Evolutionary conservation across 2,113 vertebrate genomes (phyloP).

Genomic region (Colinus virginianus): DNA sequence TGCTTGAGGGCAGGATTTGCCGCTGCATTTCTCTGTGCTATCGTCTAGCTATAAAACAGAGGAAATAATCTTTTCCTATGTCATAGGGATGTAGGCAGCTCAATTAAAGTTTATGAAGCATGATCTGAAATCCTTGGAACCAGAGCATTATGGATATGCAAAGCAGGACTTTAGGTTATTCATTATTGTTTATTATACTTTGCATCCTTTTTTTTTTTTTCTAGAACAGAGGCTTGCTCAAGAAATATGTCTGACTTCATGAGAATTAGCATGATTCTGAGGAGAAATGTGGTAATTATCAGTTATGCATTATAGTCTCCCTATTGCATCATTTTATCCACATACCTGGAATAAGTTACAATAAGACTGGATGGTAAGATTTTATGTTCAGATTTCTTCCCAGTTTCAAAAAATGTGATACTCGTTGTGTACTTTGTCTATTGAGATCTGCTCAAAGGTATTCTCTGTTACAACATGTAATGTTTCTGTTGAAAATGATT

Average conservation of each 20-base stretch:
- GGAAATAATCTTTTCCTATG: conserved; percentile 30
- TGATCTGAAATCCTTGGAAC: conserved; percentile 1
- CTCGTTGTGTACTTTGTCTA: background rate
- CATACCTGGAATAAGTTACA: background rate
- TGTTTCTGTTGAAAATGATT: conserved; percentile 7
- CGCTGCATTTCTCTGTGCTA: conserved; percentile 1
- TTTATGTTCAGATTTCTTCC: background rate
- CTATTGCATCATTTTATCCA: background rate
- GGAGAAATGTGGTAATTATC: background rate
- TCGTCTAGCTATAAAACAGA: conserved; percentile 31
- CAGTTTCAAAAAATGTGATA: background rate
- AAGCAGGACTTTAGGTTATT: conserved; percentile 19
- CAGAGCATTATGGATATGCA: conserved; percentile 14
- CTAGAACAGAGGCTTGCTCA: background rate
- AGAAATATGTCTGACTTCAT: background rate
- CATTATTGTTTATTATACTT: background rate
- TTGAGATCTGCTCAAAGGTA: background rate
- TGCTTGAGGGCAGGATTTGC: conserved; percentile 29
- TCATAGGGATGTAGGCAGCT: conserved; percentile 29
- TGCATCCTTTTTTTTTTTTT: conserved; percentile 9
- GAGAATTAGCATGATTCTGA: background rate
- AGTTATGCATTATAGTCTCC: background rate
- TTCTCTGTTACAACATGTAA: conserved; percentile 10
- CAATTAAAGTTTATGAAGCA: conserved; percentile 61
- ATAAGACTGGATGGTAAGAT: background rate